Base-by-base conservation (phyloP, 2,797 vertebrate genomes). In the Otolemur crassicaudatus region DNA sequence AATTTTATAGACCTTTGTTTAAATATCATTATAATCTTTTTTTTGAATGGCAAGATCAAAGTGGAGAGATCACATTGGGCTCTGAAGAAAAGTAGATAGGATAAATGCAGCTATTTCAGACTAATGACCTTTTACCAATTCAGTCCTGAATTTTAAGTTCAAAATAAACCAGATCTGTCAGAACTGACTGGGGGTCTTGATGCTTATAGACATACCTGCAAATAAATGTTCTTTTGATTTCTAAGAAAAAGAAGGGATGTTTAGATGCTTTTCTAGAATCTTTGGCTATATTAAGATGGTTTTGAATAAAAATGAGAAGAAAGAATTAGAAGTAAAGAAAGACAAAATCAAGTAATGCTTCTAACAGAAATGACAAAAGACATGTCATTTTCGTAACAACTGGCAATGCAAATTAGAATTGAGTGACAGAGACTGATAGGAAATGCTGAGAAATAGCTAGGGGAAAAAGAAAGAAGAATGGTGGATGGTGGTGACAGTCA, bases 1-100 rank as follows among this genome's bases (percentile, higher is more conserved):
- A 94, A 89, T 83, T 90, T 34, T 65, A 40, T 27, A 73, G 11
- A 56, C 4, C 14, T 90, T 89, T 92, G 67, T 87, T 37, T 29
- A 79, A 92, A 90, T 49, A 61, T 88, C n/a, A 83, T 92, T 82
- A 40, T 80, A 76, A 95, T 29, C n/a, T 90, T 92, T 95, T 90
- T 34, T 90, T 34, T 92, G 46, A 79, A 95, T 83, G 83, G 25
- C 46, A 79, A 82, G 76, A 60, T 76, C 17, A 85, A 91, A 93
- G 88, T 53, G 49, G 20, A 91, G 34, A 69, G 23, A 85, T 25
- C 40, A 22, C 43, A 46, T 86, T 86, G 23, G 53, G 2, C 63
- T 82, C 5, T 83, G 77, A 84, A 86, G 37, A 89, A n/a, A 40
- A 88, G 3, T 81, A 61, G 58, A 61, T 69, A 87, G 31, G 4